Evolutionary conservation across 2,888 invertebrate genomes (phyloP), one percentile per base, ranked within the genome.

Genomic region (Nemotelus pantherinus): DNA sequence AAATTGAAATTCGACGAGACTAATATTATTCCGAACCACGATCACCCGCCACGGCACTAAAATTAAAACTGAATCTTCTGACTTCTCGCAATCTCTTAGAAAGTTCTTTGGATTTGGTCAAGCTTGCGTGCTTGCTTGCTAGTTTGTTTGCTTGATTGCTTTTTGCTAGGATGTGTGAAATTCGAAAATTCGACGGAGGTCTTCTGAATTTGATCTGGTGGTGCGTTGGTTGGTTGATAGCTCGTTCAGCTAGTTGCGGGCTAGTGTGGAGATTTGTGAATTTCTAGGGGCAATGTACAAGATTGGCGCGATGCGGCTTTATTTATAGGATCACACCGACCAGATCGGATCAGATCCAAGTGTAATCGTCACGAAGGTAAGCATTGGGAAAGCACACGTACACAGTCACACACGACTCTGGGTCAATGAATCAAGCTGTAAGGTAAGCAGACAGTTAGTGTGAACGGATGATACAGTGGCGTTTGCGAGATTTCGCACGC

Each of bases 21-120:
- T 25, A 53, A 70, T 39, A 76, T 67, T n/a, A 57, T 41, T 57
- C 50, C 72, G 78, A 60, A 78, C 79, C 79, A 68, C 78, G 78
- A 79, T 79, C 76, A 78, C 78, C 79, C 60, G 70, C 44, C 53
- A 48, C 74, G 79, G 78, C 76, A 77, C 72, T 76, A 63, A 67
- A 79, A 74, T 77, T 72, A 77, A 53, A 77, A 79, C 79, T 79
- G 76, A 79, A 67, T 70, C 48, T 77, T 60, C 60, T 25, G 25
- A 25, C 25, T 25, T 25, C 25, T 25, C 25, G 25, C 25, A 25
- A 25, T 25, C 58, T 60, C 57, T 47, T 64, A 53, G 75, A 68
- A 60, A 78, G 50, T 74, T 48, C 25, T 45, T 58, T 41, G 41
- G 53, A 50, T 50, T 53, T 70, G 10, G n/a, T 70, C 45, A 57